Base-by-base conservation (phyloP, 1,140 invertebrate genomes). In the Zaprionus capensis region DNA sequence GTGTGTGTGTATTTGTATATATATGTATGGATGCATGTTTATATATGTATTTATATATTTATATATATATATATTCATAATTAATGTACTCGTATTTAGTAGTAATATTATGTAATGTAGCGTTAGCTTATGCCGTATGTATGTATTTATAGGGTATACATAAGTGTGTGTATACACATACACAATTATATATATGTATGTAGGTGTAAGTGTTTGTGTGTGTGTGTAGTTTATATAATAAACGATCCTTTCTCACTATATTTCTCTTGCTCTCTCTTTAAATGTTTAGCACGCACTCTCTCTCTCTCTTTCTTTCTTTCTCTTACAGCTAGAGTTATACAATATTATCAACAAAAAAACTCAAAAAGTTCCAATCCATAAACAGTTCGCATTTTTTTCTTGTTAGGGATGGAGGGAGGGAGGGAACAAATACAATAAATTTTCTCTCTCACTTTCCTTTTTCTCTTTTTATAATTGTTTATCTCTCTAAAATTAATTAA, bases 81-180 rank as follows among this genome's bases (percentile, higher is more conserved):
- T 71, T 72, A 66, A 67, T 80, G 69, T 73, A 76, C 64, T 77
- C 57, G 64, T 77, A 68, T 79, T 76, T 81, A 78, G 80, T 87
- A 81, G 71, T 88, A 84, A 83, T 87, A 75, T 88, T 81, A 81
- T 87, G 84, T 87, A 87, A 87, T 87, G 80, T 87, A 88, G 81
- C 84, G 84, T 88, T 87, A 74, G 82, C 84, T 88, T 87, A 88
- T 85, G 66, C 81, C 53, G 66, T 72, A 81, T 85, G 66, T 72
- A 81, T 85, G 71, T 51, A 81, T 85, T 65, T 51, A 73, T 80
- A 62, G 80, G 56, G 44, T 72, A 79, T 81, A 59, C 81, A 77
- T 77, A 64, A 67, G 71, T 80, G 59, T 84, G 76, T 83, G 38
- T 88, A 70, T 74, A 77, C 80, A 65, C 73, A 66, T 77, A 72